Evolutionary conservation across 2,113 vertebrate species (phyloP).

Genomic region (Pionites leucogaster): DNA sequence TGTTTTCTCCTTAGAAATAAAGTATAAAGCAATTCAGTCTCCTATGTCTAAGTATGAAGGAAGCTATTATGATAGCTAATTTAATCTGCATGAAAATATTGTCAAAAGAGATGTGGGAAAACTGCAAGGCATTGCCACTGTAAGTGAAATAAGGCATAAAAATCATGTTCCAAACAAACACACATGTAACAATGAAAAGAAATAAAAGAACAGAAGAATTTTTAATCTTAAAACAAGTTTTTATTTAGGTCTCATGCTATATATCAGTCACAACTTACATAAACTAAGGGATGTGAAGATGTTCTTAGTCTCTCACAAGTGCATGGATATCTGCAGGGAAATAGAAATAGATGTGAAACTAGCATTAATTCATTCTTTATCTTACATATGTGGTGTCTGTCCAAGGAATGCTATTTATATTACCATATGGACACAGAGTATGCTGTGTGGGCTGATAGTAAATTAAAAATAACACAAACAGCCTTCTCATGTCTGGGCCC

Average conservation of each 20-base stretch:
- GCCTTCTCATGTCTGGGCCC: not conserved
- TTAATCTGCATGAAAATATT: not conserved
- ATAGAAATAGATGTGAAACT: not conserved
- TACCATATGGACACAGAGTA: not conserved
- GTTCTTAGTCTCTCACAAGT: not conserved
- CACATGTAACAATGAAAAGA: not conserved
- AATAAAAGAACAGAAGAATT: fast-evolving
- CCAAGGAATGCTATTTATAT: not conserved
- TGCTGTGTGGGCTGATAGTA: not conserved
- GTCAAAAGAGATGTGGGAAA: not conserved
- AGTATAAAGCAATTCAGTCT: not conserved
- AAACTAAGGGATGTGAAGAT: not conserved
- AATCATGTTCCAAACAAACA: not conserved
- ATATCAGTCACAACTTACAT: not conserved
- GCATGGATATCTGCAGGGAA: not conserved
- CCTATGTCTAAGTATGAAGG: not conserved
- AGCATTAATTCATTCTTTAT: not conserved
- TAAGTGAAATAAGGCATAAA: not conserved
- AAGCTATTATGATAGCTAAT: not conserved
- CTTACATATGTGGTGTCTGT: not conserved
- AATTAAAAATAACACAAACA: not conserved
- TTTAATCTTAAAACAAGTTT: not conserved
- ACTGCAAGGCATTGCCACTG: not conserved
- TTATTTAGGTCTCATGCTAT: not conserved
- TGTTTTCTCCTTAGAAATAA: not conserved